phyloP scores from a whole-genome alignment of 2,113 vertebrate species.

The Heterocephalus glaber region DNA sequence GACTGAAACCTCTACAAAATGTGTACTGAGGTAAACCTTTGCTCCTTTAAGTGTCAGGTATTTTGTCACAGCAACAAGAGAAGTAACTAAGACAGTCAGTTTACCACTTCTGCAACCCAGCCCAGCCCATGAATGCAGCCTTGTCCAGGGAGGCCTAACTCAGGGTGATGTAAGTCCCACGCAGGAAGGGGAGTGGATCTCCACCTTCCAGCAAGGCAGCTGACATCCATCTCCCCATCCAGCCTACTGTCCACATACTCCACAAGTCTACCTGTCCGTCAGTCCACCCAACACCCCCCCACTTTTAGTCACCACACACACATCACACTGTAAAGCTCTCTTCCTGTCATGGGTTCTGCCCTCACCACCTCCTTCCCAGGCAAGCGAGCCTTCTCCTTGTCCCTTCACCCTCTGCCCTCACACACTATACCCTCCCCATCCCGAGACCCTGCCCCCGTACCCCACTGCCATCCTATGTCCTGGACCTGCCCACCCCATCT shows the following conservation, averaged over 20 bases:
- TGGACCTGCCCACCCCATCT: not conserved
- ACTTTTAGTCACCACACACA: not conserved
- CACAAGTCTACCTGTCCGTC: accelerated
- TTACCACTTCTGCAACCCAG: not conserved
- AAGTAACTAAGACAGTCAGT: not conserved
- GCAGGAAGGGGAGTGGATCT: not conserved
- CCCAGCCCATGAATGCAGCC: not conserved
- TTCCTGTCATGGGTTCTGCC: not conserved
- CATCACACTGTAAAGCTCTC: not conserved
- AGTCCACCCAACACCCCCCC: too few species aligned
- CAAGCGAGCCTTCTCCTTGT: not conserved
- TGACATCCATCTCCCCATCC: accelerated
- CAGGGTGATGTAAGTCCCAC: not conserved
- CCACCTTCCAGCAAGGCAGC: not conserved
- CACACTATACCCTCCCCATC: not conserved
- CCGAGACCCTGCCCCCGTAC: too few species aligned
- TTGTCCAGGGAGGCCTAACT: accelerated
- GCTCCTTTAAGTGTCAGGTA: not conserved
- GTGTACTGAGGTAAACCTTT: not conserved
- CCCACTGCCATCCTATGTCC: too few species aligned
- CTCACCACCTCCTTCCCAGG: not conserved
- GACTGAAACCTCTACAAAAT: not conserved
- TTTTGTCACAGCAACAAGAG: not conserved
- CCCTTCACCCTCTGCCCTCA: not conserved
- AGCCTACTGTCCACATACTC: accelerated